These are phyloP conservation scores for Bedellia somnulentella DNA, from an alignment of 2,888 invertebrate genomes.

Conservation along the genomic window DNA sequence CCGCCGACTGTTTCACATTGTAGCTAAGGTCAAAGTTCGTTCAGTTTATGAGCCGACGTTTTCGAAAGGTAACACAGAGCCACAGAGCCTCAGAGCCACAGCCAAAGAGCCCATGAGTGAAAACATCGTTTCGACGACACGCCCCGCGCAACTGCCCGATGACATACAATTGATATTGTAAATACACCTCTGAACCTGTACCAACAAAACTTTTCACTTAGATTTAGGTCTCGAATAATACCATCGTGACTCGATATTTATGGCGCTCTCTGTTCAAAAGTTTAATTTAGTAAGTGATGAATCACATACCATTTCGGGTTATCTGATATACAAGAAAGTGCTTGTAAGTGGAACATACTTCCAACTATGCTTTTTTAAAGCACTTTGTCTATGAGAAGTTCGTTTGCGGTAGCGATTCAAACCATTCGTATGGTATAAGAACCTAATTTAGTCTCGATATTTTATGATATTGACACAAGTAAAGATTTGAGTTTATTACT, in stretches of 20 bases:
- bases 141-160: too few species aligned
- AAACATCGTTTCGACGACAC: slow-evolving; percentile 35
- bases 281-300: slow-evolving; percentile 6
- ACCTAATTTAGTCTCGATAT: too few species aligned
- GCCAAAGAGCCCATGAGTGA: slow-evolving; percentile 46
- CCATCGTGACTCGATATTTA: slow-evolving; percentile 17
- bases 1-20: slow-evolving; percentile 53
- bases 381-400: too few species aligned
- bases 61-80: slow-evolving; percentile 54
- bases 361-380: too few species aligned
- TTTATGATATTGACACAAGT: too few species aligned
- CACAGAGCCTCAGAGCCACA: too few species aligned
- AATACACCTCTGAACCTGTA: slow-evolving; percentile 42
- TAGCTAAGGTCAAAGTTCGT: slow-evolving; percentile 57
- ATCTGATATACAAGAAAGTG: slow-evolving; percentile 7
- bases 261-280: slow-evolving; percentile 9
- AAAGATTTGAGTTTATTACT: too few species aligned
- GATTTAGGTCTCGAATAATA: slow-evolving; percentile 17
- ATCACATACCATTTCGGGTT: slow-evolving; percentile 4
- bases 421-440: too few species aligned
- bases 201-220: slow-evolving; percentile 24
- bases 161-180: slow-evolving; percentile 56
- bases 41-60: slow-evolving; percentile 55
- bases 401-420: too few species aligned
- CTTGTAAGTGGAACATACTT: too few species aligned